phyloP scores from a whole-genome alignment of 2,888 invertebrate genomes.

The Acleris emargana region DNA sequence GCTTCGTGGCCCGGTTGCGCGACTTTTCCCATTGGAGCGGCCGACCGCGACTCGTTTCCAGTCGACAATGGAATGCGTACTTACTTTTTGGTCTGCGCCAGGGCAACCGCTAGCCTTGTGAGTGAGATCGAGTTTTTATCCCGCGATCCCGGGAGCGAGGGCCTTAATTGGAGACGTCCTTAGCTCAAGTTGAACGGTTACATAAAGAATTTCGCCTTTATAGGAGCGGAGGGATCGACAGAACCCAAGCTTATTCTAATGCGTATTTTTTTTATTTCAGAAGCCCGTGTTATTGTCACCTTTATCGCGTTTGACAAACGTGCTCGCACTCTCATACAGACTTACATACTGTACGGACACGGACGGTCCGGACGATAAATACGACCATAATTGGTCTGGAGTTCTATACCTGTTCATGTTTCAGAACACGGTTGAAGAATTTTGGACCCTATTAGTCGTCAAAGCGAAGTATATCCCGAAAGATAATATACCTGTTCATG shows the following conservation, averaged over 20 bases:
- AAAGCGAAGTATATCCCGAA: too few relatives aligned
- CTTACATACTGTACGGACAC: too few relatives aligned
- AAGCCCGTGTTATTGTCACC: too few relatives aligned
- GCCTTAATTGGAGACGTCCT: slow-evolving; percentile 43
- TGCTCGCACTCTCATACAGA: too few relatives aligned
- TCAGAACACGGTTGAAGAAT: too few relatives aligned
- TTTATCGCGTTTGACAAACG: too few relatives aligned
- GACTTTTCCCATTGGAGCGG: slow-evolving; percentile 73
- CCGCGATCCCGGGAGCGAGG: slow-evolving; percentile 51
- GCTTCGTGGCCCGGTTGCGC: slow-evolving; percentile 54
- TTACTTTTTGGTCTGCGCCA: slow-evolving; percentile 69
- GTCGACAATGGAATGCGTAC: slow-evolving; percentile 79
- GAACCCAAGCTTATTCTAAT: neutral
- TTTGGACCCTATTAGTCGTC: too few relatives aligned
- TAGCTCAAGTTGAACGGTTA: slow-evolving; percentile 16
- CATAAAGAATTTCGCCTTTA: slow-evolving; percentile 29
- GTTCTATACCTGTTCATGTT: too few relatives aligned
- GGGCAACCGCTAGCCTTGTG: slow-evolving; percentile 38
- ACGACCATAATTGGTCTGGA: too few relatives aligned
- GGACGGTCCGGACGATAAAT: too few relatives aligned
- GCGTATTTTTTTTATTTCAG: neutral
- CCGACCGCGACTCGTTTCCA: slow-evolving; percentile 74
- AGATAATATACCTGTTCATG: too few relatives aligned
- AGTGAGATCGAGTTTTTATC: slow-evolving; percentile 69
- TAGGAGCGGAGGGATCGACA: slow-evolving; percentile 1